Evolutionary conservation across 2,113 vertebrate species (phyloP).

Genomic region (Alexandromys fortis): DNA sequence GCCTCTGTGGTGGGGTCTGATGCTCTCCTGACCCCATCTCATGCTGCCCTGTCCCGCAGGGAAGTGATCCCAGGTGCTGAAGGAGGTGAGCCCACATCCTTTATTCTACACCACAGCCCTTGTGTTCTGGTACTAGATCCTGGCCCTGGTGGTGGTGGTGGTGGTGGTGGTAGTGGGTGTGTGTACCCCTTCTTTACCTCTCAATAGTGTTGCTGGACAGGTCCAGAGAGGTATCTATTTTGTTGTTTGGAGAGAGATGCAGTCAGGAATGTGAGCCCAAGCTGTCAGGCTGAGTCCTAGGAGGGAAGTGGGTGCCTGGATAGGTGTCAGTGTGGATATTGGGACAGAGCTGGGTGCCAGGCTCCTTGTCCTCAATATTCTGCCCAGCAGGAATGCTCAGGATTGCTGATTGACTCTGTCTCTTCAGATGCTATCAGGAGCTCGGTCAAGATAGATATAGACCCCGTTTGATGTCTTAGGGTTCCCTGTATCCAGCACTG

Average conservation of each 20-base stretch:
- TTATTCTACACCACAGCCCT: background rate
- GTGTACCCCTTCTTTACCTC: too few relatives aligned
- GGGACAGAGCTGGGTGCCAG: background rate
- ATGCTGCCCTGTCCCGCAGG: background rate
- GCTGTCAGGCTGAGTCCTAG: background rate
- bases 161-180: background rate
- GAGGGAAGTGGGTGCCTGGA: background rate
- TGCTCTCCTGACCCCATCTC: background rate
- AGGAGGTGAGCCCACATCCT: background rate
- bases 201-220: too few relatives aligned
- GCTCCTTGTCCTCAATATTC: background rate
- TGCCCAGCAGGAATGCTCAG: background rate
- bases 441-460: background rate
- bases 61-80: constrained; percentile 10
- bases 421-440: background rate
- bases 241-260: background rate
- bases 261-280: background rate
- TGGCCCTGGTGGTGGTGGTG: background rate
- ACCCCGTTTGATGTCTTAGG: background rate
- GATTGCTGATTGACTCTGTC: background rate
- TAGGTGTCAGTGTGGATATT: too few relatives aligned
- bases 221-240: background rate
- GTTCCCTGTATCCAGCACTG: accelerated
- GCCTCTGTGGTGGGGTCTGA: accelerated
- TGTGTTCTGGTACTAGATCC: background rate